A percentile compares a stretch with the other conserved stretches of the same genome.
Conservation (phyloP, 2,888 invertebrate species). For the Eudasyphora cyanicolor region DNA sequence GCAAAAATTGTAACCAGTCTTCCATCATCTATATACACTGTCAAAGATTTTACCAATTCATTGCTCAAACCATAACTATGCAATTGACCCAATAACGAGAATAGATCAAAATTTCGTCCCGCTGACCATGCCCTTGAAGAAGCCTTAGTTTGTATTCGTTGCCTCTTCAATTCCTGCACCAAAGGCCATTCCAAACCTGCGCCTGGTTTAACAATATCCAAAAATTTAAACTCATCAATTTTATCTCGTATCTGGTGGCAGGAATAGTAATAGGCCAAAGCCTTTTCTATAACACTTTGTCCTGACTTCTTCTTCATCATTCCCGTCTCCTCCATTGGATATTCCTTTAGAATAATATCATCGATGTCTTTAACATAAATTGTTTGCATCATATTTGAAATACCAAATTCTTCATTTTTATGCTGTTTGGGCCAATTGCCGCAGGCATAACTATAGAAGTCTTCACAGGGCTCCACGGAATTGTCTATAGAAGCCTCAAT, state of each 20-base stretch:
- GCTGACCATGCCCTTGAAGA: conserved; percentile 64
- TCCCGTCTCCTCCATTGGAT: too few relatives aligned
- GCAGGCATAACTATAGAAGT: conserved; percentile 92
- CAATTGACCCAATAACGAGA: conserved; percentile 69
- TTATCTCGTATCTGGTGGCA: too few relatives aligned
- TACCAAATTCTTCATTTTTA: background rate
- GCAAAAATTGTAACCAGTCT: too few relatives aligned
- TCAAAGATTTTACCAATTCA: conserved; percentile 62
- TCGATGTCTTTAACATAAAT: background rate
- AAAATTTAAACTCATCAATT: too few relatives aligned
- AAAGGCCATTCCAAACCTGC: conserved; percentile 70
- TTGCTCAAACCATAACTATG: conserved; percentile 69
- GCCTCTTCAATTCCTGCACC: background rate
- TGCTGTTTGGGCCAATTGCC: conserved; percentile 92
- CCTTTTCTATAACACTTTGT: too few relatives aligned
- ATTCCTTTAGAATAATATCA: background rate
- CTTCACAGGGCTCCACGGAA: conserved; percentile 87
- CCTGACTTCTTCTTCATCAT: too few relatives aligned
- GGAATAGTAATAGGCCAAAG: too few relatives aligned
- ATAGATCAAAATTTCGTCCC: conserved; percentile 69
- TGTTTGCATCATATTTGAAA: background rate
- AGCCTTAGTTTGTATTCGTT: background rate
- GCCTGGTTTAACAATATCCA: too few relatives aligned
- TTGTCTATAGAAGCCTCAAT: conserved; percentile 90
- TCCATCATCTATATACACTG: too few relatives aligned